A percentile compares a stretch with the other conserved stretches of the same genome.
phyloP scores from a whole-genome alignment of 1,140 invertebrate species.

The Drosophila suzukii region DNA sequence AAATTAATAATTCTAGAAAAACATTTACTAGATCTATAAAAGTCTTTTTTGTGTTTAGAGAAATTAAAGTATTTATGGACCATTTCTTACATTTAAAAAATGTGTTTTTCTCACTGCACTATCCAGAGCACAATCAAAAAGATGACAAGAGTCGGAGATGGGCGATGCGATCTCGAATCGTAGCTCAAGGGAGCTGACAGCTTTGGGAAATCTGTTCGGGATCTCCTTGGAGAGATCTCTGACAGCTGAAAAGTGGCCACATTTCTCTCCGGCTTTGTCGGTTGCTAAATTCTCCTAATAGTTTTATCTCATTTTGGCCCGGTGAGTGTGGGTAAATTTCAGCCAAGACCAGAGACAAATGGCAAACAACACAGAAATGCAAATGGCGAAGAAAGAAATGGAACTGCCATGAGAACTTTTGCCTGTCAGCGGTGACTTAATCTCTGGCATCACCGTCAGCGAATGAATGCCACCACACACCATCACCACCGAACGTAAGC shows the following conservation, averaged over 20 bases:
- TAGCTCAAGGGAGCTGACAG: slow-evolving; percentile 68
- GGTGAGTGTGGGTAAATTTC: slow-evolving; percentile 65
- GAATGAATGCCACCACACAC: slow-evolving; percentile 7
- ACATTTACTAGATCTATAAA: not conserved
- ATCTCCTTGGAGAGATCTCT: slow-evolving; percentile 45
- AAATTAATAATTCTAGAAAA: too few species aligned
- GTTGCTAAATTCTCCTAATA: slow-evolving; percentile 82
- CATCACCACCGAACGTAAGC: slow-evolving; percentile 24
- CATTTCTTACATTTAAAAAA: not conserved
- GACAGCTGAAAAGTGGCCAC: slow-evolving; percentile 79
- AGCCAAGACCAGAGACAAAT: slow-evolving; percentile 25
- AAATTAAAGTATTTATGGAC: too few species aligned
- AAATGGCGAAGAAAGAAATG: slow-evolving; percentile 75
- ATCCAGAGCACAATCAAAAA: slow-evolving; percentile 49
- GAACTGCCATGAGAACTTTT: slow-evolving; percentile 76
- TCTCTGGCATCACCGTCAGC: slow-evolving; percentile 69
- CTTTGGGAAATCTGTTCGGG: slow-evolving; percentile 64
- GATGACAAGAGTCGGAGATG: slow-evolving; percentile 66
- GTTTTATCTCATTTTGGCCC: slow-evolving; percentile 57
- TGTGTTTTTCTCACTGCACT: not conserved
- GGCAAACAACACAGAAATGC: slow-evolving; percentile 49
- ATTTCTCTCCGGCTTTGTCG: slow-evolving; percentile 73
- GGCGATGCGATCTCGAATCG: slow-evolving; percentile 31
- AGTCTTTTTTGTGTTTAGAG: not conserved
- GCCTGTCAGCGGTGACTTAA: slow-evolving; percentile 60